Conservation (phyloP, 2,113 vertebrate species). For the Chiloscyllium plagiosum region DNA sequence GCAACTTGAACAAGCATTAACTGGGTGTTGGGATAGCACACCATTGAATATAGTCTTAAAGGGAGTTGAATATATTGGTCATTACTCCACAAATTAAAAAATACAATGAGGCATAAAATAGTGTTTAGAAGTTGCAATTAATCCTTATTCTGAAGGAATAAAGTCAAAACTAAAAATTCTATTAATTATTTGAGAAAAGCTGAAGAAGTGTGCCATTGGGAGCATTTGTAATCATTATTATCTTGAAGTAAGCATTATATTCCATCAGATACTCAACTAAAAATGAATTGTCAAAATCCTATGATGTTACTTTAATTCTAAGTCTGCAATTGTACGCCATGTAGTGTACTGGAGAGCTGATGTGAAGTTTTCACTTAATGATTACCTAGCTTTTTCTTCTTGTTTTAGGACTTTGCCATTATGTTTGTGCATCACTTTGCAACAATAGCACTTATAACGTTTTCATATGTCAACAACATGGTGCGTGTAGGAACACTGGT, state of each 20-base stretch:
- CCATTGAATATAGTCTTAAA: no score
- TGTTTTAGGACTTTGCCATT: conserved; percentile 79
- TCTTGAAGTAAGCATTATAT: background rate
- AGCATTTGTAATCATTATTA: background rate
- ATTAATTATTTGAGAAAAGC: background rate
- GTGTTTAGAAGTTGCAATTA: background rate
- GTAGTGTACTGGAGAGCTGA: background rate
- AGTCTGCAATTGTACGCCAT: background rate
- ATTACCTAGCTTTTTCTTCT: conserved; percentile 39
- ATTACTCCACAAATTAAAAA: background rate
- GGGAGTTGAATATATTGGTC: no score
- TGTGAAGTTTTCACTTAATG: background rate
- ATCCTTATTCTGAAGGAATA: background rate
- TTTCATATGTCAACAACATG: conserved; percentile 96
- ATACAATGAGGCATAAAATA: background rate
- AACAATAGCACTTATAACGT: conserved; percentile 72
- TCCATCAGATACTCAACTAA: background rate
- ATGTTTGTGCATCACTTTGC: conserved; percentile 91
- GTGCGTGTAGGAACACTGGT: conserved; percentile 80
- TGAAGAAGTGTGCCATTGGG: background rate
- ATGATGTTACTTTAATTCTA: background rate
- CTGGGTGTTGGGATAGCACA: background rate
- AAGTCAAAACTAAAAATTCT: no score
- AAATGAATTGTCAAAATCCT: background rate
- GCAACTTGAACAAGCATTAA: background rate